Evolutionary conservation across 2,797 vertebrate species (phyloP).

Genomic region (Xenopus petersii): DNA sequence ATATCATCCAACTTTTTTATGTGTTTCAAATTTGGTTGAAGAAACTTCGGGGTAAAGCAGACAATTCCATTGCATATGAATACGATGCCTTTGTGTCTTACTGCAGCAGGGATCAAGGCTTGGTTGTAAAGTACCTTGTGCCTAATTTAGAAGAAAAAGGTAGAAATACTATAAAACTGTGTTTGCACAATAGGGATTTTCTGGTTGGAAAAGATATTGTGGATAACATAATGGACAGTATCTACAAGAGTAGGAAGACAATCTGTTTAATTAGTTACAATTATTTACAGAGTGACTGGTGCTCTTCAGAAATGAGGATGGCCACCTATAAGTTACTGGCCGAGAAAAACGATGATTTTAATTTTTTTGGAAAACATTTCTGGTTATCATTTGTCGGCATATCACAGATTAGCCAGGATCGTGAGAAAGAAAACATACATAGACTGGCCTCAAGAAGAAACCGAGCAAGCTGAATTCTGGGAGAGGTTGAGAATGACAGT

Average conservation of each 20-base stretch:
- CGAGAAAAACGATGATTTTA: constrained; percentile 34
- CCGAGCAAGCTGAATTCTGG: constrained; percentile 22
- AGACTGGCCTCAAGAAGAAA: constrained; percentile 30
- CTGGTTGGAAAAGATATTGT: constrained; percentile 29
- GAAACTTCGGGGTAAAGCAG: not conserved
- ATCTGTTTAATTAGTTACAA: constrained; percentile 39
- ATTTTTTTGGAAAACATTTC: constrained; percentile 33
- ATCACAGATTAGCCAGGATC: constrained; percentile 27
- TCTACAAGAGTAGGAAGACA: constrained; percentile 36
- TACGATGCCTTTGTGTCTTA: constrained; percentile 39
- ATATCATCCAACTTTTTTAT: not conserved
- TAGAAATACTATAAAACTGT: constrained; percentile 15
- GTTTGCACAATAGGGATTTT: constrained; percentile 38
- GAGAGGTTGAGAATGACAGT: constrained; percentile 10
- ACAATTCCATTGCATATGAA: not conserved
- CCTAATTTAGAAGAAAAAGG: constrained; percentile 21
- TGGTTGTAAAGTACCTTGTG: constrained; percentile 19
- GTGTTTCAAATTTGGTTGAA: not conserved
- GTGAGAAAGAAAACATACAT: constrained; percentile 33
- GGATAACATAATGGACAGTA: constrained; percentile 40
- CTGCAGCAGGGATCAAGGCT: constrained; percentile 24
- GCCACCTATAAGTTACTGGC: constrained; percentile 17
- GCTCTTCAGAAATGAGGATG: constrained; percentile 32
- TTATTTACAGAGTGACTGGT: constrained; percentile 37
- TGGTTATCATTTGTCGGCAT: constrained; percentile 16